phyloP scores from a whole-genome alignment of 2,113 vertebrate genomes.

The Himantopus leucocephalus region DNA sequence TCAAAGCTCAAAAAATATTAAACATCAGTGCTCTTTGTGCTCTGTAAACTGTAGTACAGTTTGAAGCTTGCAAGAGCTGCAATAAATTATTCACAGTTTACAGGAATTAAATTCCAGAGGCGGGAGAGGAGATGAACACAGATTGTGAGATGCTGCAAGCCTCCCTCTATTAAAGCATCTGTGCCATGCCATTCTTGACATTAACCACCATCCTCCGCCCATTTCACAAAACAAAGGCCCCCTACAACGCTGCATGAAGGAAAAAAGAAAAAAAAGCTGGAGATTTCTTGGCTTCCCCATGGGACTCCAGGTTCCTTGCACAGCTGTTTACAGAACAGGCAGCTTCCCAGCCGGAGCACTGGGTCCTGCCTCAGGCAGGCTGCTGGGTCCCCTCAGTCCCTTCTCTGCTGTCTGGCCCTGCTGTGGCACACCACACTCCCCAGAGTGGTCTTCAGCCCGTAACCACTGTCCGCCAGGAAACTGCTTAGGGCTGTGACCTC shows the following conservation, averaged over 20 bases:
- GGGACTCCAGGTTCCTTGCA: background rate
- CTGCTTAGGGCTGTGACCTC: background rate
- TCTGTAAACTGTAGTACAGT: background rate
- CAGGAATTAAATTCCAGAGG: background rate
- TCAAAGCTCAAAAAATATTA: background rate
- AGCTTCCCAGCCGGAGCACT: background rate
- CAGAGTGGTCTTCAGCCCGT: rapidly evolving
- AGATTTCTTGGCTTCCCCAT: background rate
- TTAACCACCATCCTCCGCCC: background rate
- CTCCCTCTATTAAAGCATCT: background rate
- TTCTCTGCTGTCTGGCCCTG: background rate
- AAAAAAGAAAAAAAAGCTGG: background rate
- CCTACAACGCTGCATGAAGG: rapidly evolving
- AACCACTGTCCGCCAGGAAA: rapidly evolving
- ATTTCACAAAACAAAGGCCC: background rate
- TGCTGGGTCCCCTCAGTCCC: background rate
- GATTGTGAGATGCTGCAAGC: background rate
- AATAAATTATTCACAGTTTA: background rate
- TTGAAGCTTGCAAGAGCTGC: background rate
- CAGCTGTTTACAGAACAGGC: background rate
- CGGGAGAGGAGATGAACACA: background rate
- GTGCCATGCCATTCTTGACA: background rate
- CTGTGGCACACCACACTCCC: background rate
- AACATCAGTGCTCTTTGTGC: background rate
- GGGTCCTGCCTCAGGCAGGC: background rate